A percentile compares a stretch with the other conserved stretches of the same genome.
Evolutionary conservation across 2,113 vertebrate genomes (phyloP).

Genomic region (Megaceryle torquata): DNA sequence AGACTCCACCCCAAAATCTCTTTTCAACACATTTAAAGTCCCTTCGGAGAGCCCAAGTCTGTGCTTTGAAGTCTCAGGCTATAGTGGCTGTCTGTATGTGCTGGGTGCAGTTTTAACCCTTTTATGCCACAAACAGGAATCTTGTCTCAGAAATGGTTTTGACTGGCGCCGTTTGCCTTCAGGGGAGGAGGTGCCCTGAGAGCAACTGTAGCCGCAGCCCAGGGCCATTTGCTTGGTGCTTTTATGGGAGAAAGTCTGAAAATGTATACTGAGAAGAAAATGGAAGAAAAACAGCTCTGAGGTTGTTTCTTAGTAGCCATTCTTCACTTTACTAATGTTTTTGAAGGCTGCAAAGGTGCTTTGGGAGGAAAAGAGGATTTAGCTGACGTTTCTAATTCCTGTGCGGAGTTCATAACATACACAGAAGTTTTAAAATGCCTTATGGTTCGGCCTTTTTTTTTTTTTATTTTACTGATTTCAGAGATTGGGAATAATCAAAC

Average conservation of each 20-base stretch:
- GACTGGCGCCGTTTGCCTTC: background rate
- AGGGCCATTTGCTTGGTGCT: background rate
- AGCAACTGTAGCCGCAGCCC: background rate
- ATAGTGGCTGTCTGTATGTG: background rate
- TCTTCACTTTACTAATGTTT: background rate
- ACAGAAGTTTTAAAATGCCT: background rate
- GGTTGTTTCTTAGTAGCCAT: background rate
- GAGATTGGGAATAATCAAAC: background rate
- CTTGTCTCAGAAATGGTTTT: background rate
- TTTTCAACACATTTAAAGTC: background rate
- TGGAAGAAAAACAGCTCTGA: background rate
- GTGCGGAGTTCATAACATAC: background rate
- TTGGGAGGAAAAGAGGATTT: background rate
- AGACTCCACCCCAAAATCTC: background rate
- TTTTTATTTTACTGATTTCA: background rate
- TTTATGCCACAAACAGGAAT: background rate
- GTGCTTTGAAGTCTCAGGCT: background rate
- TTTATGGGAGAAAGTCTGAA: background rate
- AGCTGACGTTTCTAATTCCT: background rate
- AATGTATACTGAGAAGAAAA: background rate
- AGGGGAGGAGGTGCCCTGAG: background rate
- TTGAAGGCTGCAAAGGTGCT: background rate
- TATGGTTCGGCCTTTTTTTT: background rate
- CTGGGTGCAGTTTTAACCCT: background rate
- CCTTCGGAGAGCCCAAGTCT: background rate